Evolutionary conservation across 2,113 vertebrate species (phyloP), one percentile per base, ranked within the genome.

Genomic region (Campylorhamphus procurvoides): DNA sequence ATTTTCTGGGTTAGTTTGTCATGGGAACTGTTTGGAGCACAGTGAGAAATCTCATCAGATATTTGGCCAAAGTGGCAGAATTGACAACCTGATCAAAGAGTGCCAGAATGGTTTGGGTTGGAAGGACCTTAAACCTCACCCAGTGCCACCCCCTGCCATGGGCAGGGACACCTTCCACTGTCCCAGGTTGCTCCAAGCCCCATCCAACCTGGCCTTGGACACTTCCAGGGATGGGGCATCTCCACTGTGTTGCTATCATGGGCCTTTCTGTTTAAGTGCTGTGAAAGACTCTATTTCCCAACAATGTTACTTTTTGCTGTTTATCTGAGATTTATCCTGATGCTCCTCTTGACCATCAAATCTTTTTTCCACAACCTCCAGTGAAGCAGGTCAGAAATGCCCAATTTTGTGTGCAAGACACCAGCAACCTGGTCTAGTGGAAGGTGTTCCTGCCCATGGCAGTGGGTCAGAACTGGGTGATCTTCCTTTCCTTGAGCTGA

Each of bases 21-120:
- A 1, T 24, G 59, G 15, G 37, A 89, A 20, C 18, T 27, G 15
- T 18, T n/a, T 40, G 27, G 74, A 47, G 24, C 37, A 50, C 31
- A 1, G 18, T 4, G 25, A 50, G 0, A 0, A 76, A 59, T 58
- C 52, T 37, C 16, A n/a, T 25, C 23, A 4, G 5, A 0, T 8
- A 3, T 56, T n/a, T 50, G 75, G 27, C 50, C 39, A 0, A 74
- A 67, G 24, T 19, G 52, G 5, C 28, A 20, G 23, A 46, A 12
- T 9, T 33, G 27, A 28, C 37, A 53, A 13, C 7, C 4, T 5
- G 44, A 33, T 6, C 23, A 17, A 20, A 67, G 53, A 47, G 14
- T 4, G 19, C 28, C 23, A 14, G n/a, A 31, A 40, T 19, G 11
- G 20, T 46, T 6, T 59, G 81, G 19, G 52, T 35, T 73, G 12